phyloP scores from a whole-genome alignment of 2,797 vertebrate species.

The Cheirogaleus major region DNA sequence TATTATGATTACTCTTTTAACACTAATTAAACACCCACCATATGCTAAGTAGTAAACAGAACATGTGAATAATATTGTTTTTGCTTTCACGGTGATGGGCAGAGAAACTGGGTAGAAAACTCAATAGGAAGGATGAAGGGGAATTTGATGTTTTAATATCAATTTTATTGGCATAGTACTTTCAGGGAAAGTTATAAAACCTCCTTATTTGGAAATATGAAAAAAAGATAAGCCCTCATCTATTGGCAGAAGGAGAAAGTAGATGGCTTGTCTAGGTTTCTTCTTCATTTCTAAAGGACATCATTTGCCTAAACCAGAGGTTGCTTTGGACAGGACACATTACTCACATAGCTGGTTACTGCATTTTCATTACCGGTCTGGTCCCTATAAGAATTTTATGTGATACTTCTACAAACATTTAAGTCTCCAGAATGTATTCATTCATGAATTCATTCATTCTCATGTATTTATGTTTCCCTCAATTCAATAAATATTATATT shows the following conservation, averaged over 20 bases:
- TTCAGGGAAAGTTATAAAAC: neutral
- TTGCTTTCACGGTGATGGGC: neutral
- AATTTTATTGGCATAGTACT: neutral
- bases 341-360: neutral
- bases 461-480: neutral
- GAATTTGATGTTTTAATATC: slow-evolving; percentile 5
- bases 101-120: slow-evolving; percentile 10
- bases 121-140: neutral
- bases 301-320: neutral
- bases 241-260: neutral
- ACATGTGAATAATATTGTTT: neutral
- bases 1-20: slow-evolving; percentile 50
- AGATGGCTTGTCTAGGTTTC: neutral
- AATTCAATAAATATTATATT: neutral
- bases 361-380: neutral
- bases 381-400: neutral
- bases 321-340: neutral
- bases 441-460: neutral
- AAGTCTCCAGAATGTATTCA: neutral
- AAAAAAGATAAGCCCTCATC: neutral
- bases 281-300: neutral
- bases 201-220: neutral
- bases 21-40: slow-evolving; percentile 62
- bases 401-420: neutral
- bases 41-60: slow-evolving; percentile 45